Percentiles rank a stretch among this genome's conserved stretches.
These are phyloP conservation scores for Athalia rosae DNA, from an alignment of 2,888 invertebrate species.

Conservation along the genomic window DNA sequence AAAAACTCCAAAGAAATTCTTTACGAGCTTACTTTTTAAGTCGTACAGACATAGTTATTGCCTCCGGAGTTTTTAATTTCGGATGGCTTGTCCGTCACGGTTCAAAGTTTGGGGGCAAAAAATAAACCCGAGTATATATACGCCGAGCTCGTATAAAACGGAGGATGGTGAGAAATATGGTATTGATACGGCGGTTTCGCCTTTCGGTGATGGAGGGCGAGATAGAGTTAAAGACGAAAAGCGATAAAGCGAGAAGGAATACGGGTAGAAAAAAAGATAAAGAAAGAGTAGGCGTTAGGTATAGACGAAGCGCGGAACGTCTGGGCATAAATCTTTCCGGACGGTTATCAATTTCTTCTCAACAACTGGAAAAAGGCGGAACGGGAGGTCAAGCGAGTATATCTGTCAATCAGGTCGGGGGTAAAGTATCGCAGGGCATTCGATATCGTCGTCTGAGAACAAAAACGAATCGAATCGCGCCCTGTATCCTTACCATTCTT, in stretches of 20 bases:
- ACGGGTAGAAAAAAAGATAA: not conserved
- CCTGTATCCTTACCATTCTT: not conserved
- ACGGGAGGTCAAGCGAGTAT: constrained; percentile 29
- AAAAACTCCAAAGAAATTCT: no score
- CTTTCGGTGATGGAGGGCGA: constrained; percentile 5
- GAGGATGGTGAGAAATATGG: constrained; percentile 11
- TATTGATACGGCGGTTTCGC: constrained; percentile 22
- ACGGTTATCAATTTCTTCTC: constrained; percentile 42
- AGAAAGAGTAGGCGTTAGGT: not conserved
- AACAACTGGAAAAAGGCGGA: constrained; percentile 37
- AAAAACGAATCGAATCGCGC: not conserved
- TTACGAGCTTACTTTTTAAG: no score
- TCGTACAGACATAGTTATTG: no score
- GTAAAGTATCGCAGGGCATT: constrained; percentile 4
- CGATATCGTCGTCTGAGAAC: constrained; percentile 14
- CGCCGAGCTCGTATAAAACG: no score
- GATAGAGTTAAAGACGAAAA: not conserved
- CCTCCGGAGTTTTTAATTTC: no score
- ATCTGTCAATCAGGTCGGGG: constrained; percentile 36
- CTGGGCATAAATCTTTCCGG: constrained; percentile 36
- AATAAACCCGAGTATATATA: not conserved
- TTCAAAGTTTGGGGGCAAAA: not conserved
- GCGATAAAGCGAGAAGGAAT: not conserved
- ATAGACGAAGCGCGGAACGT: constrained; percentile 6
- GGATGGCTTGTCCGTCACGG: no score